Percentiles rank a stretch among this genome's conserved stretches.
Evolutionary conservation across 2,888 invertebrate species (phyloP).

Genomic region (Drosophila meridiana): DNA sequence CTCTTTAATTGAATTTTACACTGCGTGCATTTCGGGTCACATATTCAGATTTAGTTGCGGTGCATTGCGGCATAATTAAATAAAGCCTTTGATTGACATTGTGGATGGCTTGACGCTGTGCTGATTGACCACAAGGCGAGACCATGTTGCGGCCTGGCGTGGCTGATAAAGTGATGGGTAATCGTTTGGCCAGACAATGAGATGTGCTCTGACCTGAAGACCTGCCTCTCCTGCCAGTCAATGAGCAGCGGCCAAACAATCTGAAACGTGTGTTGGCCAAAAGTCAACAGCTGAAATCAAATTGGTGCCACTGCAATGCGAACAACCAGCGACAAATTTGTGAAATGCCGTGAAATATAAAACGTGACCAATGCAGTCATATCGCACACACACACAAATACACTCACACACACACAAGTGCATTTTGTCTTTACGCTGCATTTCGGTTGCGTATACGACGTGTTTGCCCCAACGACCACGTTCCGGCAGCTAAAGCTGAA

Average conservation of each 20-base stretch:
- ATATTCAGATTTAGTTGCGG: constrained; percentile 22
- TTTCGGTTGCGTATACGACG: constrained; percentile 27
- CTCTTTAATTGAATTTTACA: neutral
- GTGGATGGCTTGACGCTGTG: constrained; percentile 12
- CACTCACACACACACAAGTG: neutral
- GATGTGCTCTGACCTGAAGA: neutral
- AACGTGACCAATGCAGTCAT: constrained; percentile 50
- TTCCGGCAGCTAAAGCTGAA: neutral
- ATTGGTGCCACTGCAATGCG: constrained; percentile 37
- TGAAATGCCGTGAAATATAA: constrained; percentile 56
- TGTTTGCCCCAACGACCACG: constrained; percentile 1
- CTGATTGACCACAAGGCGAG: constrained; percentile 41
- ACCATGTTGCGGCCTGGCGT: constrained; percentile 18
- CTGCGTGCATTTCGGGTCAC: neutral
- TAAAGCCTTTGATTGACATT: constrained; percentile 51
- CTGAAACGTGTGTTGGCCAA: constrained; percentile 48
- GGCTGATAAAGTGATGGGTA: constrained; percentile 27
- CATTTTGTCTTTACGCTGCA: constrained; percentile 37
- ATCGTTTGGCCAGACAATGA: neutral
- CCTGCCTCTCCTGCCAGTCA: neutral
- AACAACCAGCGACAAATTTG: constrained; percentile 44
- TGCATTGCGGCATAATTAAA: constrained; percentile 39
- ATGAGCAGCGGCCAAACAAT: constrained; percentile 41
- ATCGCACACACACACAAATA: neutral
- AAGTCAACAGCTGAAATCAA: constrained; percentile 12